phyloP scores from a whole-genome alignment of 2,113 vertebrate species.

The Oryzias javanicus region DNA sequence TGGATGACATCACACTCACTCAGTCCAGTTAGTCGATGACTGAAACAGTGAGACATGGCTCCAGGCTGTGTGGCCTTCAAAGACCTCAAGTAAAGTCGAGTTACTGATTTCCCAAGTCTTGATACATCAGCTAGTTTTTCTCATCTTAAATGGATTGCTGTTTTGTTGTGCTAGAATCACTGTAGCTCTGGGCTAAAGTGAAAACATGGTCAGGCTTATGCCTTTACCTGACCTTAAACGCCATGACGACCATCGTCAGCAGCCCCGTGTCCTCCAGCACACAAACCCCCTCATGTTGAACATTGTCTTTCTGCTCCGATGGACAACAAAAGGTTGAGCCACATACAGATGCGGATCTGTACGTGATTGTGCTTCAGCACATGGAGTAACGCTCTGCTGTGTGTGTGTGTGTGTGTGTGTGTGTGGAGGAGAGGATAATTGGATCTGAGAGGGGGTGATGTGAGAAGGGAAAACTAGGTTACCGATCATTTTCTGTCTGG shows the following conservation, averaged over 20 bases:
- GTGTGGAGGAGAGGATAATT: no score
- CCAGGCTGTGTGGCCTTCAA: no score
- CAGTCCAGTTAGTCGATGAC: no score
- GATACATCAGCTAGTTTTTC: no score
- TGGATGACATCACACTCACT: no score
- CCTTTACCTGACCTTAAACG: neutral
- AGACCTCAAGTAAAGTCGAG: no score
- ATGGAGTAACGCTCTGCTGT: slow-evolving; percentile 33
- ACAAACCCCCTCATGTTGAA: slow-evolving; percentile 4
- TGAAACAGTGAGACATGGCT: no score
- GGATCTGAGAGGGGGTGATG: neutral
- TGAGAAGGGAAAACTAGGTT: slow-evolving; percentile 50
- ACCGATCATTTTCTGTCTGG: slow-evolving; percentile 42
- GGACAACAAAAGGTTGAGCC: slow-evolving; percentile 58
- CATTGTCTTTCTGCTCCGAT: slow-evolving; percentile 64
- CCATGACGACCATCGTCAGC: neutral
- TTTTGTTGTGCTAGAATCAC: no score
- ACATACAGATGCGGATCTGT: slow-evolving; percentile 27
- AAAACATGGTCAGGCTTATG: neutral
- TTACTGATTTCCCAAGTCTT: no score
- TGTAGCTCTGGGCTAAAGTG: no score
- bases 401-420: neutral
- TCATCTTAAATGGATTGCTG: no score
- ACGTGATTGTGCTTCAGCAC: slow-evolving; percentile 6
- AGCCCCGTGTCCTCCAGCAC: slow-evolving; percentile 21